Percentiles rank a stretch among this genome's conserved stretches.
Evolutionary conservation across 2,888 invertebrate genomes (phyloP).

Genomic region (Teinopalpus imperialis): DNA sequence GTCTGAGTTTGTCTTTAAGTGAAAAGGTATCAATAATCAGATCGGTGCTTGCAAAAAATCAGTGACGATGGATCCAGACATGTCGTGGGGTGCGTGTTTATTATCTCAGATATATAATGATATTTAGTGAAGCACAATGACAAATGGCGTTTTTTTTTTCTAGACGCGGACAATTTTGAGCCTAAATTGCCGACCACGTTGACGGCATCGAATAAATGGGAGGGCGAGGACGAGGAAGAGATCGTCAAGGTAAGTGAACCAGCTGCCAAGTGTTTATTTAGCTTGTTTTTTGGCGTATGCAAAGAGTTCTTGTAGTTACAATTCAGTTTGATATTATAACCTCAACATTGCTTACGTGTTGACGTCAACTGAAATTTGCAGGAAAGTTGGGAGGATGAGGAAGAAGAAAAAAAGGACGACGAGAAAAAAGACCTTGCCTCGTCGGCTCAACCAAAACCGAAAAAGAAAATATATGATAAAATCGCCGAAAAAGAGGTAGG

Average conservation of each 20-base stretch:
- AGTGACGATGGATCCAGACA: conserved; percentile 81
- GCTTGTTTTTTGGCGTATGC: conserved; percentile 22
- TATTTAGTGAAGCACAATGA: conserved; percentile 15
- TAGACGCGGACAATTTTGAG: conserved; percentile 88
- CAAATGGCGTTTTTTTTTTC: conserved; percentile 49
- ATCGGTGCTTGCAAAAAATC: conserved; percentile 62
- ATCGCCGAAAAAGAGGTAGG: conserved; percentile 93
- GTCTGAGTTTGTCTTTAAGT: conserved; percentile 70
- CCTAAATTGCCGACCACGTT: conserved; percentile 83
- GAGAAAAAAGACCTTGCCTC: conserved; percentile 84
- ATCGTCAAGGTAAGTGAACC: conserved; percentile 86
- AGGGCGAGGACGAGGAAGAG: conserved; percentile 94
- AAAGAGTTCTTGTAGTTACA: conserved; percentile 27
- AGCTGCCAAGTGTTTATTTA: conserved; percentile 55
- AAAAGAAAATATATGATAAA: conserved; percentile 89
- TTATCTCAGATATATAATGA: conserved; percentile 18
- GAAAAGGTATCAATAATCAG: conserved; percentile 68
- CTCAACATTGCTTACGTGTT: conserved; percentile 71
- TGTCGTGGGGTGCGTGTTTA: conserved; percentile 85
- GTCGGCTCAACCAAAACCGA: conserved; percentile 85
- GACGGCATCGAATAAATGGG: conserved; percentile 88
- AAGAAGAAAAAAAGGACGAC: conserved; percentile 90
- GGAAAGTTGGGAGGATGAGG: conserved; percentile 98
- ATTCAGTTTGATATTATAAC: conserved; percentile 47
- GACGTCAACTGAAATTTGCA: conserved; percentile 73